Evolutionary conservation across 2,888 invertebrate genomes (phyloP), one percentile per base, ranked within the genome.

Genomic region (Micoletzkya japonica): DNA sequence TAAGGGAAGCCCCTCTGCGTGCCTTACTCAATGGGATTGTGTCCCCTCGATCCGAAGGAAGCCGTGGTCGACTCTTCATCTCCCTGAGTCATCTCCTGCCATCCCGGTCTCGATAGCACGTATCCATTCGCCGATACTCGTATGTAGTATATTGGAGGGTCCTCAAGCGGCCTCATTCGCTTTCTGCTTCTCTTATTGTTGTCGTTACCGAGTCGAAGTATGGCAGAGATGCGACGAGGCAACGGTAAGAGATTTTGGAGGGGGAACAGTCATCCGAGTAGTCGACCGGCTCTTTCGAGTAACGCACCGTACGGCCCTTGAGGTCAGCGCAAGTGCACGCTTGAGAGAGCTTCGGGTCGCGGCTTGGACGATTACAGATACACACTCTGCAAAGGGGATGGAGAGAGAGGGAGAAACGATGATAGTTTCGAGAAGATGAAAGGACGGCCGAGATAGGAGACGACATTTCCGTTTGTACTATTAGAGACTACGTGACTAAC

Each of bases 121-220:
- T 20, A 32, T 14, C 69, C 69, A 49, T 69, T 69, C 1, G 26
- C 59, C 4, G 69, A 69, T 7, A 69, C 69, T 44, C 68, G 57
- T 1, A 68, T 1, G 30, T 68, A 68, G 49, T 66, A 66, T 14
- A 54, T 66, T 4, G 64, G 64, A 17, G 64, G 26, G 20, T 54
- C 64, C 64, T 66, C 26, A 36, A 17, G 26, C 28, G 30, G 24
- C 56, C 14, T 17, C n/a, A 52, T 52, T 24, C 52, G 6, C 52
- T 20, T 10, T 39, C 10, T 39, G 7, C 39, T 39, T 10, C 2
- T 56, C 26, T 6, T 56, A n/a, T n/a, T n/a, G n/a, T n/a, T n/a
- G n/a, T n/a, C n/a, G n/a, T n/a, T 30, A 54, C 66, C 56, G 10
- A 36, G 4, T 66, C 54, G 28, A 66, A 66, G 37, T 58, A 57